Evolutionary conservation across 2,888 invertebrate genomes (phyloP), one percentile per base, ranked within the genome.

Genomic region (Spatulosminthurus flaviceps): DNA sequence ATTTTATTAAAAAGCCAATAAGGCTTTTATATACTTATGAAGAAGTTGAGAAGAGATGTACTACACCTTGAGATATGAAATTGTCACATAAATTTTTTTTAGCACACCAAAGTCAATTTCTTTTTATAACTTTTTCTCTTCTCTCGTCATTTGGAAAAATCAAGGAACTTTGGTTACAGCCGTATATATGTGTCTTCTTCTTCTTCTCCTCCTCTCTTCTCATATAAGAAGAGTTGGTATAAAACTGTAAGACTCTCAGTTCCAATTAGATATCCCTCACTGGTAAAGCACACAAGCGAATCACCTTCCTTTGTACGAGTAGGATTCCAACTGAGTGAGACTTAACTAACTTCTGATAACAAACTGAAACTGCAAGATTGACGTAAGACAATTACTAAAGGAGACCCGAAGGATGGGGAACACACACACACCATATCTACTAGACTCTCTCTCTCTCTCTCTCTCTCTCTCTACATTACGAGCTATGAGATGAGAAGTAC

Each of bases 401-500:
- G 41, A 51, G 51, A 51, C 1, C 16, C 9, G n/a, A n/a, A 51
- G 5, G n/a, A 19, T 11, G 51, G 51, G 16, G n/a, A n/a, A n/a
- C n/a, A n/a, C n/a, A n/a, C n/a, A n/a, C n/a, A n/a, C n/a, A n/a
- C n/a, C n/a, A n/a, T n/a, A n/a, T n/a, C n/a, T n/a, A n/a, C n/a
- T n/a, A n/a, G n/a, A n/a, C n/a, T n/a, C n/a, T n/a, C n/a, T n/a
- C n/a, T n/a, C n/a, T n/a, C n/a, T n/a, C n/a, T n/a, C n/a, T n/a
- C n/a, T n/a, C n/a, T n/a, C n/a, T n/a, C n/a, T n/a, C n/a, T n/a
- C 51, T 13, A 16, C 51, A 51, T 51, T 11, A 51, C 51, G 51
- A 51, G 51, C n/a, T 51, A 51, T n/a, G 51, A 51, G 51, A 51
- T 51, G n/a, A 51, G 51, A 51, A 51, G 9, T 51, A 51, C n/a